Evolutionary conservation across 1,140 invertebrate genomes (phyloP), one percentile per base, ranked within the genome.

Genomic region (Homalodisca vitripennis): DNA sequence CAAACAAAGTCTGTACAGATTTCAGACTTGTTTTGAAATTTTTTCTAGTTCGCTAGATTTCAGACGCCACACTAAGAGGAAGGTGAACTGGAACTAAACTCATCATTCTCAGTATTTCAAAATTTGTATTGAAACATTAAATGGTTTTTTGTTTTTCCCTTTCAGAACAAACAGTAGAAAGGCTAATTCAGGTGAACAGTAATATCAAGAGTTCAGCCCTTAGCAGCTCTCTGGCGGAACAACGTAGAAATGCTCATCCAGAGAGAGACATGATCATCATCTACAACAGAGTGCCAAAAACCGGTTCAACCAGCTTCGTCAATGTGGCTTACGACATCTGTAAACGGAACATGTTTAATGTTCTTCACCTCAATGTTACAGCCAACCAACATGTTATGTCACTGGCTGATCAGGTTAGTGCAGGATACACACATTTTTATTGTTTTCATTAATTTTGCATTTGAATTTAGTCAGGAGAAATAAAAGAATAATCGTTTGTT

Each of bases 221-320:
- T 20, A 70, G 20, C 26, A 67, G 34, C 20, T n/a, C 31, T 17
- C 48, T 41, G 27, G 24, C 13, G 24, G 29, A 24, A 31, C 1
- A 48, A 51, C 34, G 66, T 6, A 67, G 48, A 13, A 29, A 14
- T 10, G 29, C 30, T 47, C 41, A 29, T 64, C n/a, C 29, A 29
- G 57, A 71, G 65, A 85, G 90, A 72, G 84, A 91, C 76, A 75
- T 89, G 63, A 85, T 98, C 31, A 85, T 98, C 41, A 92, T 98
- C 73, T 98, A 98, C 80, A 98, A 99, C 80, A 86, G 97, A 78
- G 95, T 99, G 34, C 98, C 98, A 20, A 99, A 99, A 82, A 99
- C 97, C n/a, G 98, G 92, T 3, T 98, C 97, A 3, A 99, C 98
- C 2, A 98, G 95, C 79, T 96, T 99, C 78, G 94, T 98, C 66